Evolutionary conservation across 2,797 vertebrate species (phyloP).

Genomic region (Phoebastria nigripes): DNA sequence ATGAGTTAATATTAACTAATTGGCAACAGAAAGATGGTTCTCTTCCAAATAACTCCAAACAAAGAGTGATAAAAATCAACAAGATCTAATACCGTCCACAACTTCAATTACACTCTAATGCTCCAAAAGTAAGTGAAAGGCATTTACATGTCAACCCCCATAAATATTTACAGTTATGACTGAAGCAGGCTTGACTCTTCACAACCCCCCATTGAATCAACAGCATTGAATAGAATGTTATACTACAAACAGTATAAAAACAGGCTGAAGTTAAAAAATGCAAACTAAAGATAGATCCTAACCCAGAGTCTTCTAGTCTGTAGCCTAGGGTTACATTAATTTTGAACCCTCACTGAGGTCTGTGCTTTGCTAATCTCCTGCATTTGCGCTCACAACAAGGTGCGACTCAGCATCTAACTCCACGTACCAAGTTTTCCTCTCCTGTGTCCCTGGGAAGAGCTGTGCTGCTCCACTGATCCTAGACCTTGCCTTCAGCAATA

Average conservation of each 20-base stretch:
- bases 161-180: slow-evolving; percentile 37
- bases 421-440: background rate
- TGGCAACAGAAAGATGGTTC: slow-evolving; percentile 41
- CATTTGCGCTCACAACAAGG: background rate
- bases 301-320: background rate
- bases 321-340: background rate
- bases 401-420: background rate
- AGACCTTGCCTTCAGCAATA: background rate
- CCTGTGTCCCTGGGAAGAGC: background rate
- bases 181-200: slow-evolving; percentile 4
- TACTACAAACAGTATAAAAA: background rate
- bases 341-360: background rate
- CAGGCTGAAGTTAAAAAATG: background rate
- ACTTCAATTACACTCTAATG: background rate
- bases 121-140: slow-evolving; percentile 42
- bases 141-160: slow-evolving; percentile 18
- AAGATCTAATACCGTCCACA: slow-evolving; percentile 38
- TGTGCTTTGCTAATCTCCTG: background rate
- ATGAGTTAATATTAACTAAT: slow-evolving; percentile 69
- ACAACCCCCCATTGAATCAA: slow-evolving; percentile 6
- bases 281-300: background rate
- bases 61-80: slow-evolving; percentile 66
- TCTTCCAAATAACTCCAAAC: slow-evolving; percentile 50
- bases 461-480: background rate
- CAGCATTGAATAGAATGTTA: background rate